A percentile compares a stretch with the other conserved stretches of the same genome.
Evolutionary conservation across 1,140 invertebrate genomes (phyloP).

Genomic region (Drosophila subobscura): DNA sequence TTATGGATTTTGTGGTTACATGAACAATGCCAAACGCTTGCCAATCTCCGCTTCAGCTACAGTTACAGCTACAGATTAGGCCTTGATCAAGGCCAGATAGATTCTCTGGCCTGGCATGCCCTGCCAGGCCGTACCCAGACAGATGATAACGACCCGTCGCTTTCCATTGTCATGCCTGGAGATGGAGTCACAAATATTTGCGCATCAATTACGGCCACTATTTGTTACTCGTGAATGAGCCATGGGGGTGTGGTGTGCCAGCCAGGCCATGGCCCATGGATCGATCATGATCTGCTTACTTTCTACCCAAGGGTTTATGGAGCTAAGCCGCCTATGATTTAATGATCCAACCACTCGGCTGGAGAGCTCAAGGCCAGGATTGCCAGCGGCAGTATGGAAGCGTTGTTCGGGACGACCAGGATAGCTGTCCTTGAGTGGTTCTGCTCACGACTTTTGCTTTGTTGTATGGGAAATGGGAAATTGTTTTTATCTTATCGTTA

Average conservation of each 20-base stretch:
- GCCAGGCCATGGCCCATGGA: background rate
- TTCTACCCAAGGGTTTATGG: background rate
- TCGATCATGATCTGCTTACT: background rate
- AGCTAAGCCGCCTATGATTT: constrained; percentile 7
- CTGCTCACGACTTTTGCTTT: background rate
- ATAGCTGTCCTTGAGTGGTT: too few relatives aligned
- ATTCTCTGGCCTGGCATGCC: too few relatives aligned
- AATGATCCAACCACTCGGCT: background rate
- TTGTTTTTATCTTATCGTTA: constrained; percentile 46
- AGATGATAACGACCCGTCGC: background rate
- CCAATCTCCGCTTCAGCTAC: too few relatives aligned
- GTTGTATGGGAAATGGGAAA: background rate
- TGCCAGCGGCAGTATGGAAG: too few relatives aligned
- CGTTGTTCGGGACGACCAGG: too few relatives aligned
- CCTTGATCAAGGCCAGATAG: too few relatives aligned
- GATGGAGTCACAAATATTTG: constrained; percentile 40
- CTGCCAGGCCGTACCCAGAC: background rate
- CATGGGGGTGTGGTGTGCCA: background rate
- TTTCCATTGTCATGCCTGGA: background rate
- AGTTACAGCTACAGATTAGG: too few relatives aligned
- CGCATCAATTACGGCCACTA: constrained; percentile 40
- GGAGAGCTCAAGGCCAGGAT: background rate
- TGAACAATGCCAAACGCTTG: too few relatives aligned
- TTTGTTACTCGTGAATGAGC: constrained; percentile 17
- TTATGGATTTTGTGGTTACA: too few relatives aligned